These are phyloP conservation scores for Norana najaformis DNA, from an alignment of 2,888 invertebrate species.

Conservation along the genomic window DNA sequence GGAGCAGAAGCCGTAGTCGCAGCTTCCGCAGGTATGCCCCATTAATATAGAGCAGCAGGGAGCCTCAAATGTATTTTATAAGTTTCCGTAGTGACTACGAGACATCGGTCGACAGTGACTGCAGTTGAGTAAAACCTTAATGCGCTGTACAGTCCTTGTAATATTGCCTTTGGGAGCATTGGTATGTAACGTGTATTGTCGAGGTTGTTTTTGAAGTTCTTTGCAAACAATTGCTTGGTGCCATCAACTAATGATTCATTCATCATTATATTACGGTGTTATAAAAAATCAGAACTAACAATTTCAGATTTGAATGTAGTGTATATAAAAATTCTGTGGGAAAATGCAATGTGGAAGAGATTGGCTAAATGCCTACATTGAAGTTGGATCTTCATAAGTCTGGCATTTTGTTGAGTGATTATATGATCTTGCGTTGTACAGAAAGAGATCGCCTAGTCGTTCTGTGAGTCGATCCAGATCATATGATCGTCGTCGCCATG, in stretches of 20 bases:
- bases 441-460: constrained; percentile 23
- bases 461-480: constrained; percentile 21
- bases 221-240: no score
- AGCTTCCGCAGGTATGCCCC: neutral
- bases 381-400: neutral
- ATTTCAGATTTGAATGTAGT: neutral
- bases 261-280: no score
- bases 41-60: neutral
- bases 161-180: no score
- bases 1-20: neutral
- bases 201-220: no score
- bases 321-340: neutral
- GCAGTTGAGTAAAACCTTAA: no score
- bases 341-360: no score
- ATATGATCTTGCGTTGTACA: neutral
- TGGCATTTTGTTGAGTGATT: neutral
- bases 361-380: neutral
- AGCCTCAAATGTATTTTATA: neutral
- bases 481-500: constrained; percentile 17
- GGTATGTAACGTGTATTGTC: no score
- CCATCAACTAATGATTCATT: no score
- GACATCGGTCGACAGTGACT: no score
- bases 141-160: no score
- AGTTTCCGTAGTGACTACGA: no score
- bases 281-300: no score